Base-by-base conservation (phyloP, 92 coral and sea anemone species). In the Anthopleura xanthogrammica region DNA sequence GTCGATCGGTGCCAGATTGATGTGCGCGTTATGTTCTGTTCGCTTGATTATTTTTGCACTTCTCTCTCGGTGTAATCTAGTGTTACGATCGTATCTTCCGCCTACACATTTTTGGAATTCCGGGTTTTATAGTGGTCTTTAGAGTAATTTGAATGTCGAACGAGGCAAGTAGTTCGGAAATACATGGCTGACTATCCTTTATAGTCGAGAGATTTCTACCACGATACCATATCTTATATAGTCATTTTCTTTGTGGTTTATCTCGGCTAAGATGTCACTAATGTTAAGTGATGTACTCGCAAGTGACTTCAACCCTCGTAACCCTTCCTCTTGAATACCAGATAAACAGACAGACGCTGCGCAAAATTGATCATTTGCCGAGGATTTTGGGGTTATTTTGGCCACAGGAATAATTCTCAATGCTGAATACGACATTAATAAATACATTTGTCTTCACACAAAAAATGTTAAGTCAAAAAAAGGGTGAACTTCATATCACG, bases 231-330 rank as follows among this genome's bases (percentile, higher is more conserved):
- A 39, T 56, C 52, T 79, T 60, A 60, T 64, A n/a, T 74, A 29
- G 43, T 54, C 62, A 36, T 80, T 79, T 80, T 62, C 58, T 80
- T 29, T 24, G 3, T 16, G 58, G 64, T 81, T 81, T 81, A 81
- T 81, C 84, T 42, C 23, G 62, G 58, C 77, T 46, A 7, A 52
- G 50, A 68, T 81, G 84, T 70, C 84, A 71, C 17, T n/a, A 7
- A 81, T 70, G 84, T 50, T 81, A 81, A 81, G 83, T 80, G 83
- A 80, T 80, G 83, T 80, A 80, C 83, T 80, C 20, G 65, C 40
- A 39, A 62, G 71, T 60, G 71, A 65, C 83, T 62, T 46, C 76
- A 66, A 65, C 83, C 83, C 42, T 80, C 75, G 23, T 62, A 80
- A 42, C 75, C 57, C 52, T 65, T 65, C 72, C 50, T 75, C 40